Evolutionary conservation across 53 echinoderm and acorn worm species (phyloP), one percentile per base, ranked within the genome.

Genomic region (Echinometra lucunter): DNA sequence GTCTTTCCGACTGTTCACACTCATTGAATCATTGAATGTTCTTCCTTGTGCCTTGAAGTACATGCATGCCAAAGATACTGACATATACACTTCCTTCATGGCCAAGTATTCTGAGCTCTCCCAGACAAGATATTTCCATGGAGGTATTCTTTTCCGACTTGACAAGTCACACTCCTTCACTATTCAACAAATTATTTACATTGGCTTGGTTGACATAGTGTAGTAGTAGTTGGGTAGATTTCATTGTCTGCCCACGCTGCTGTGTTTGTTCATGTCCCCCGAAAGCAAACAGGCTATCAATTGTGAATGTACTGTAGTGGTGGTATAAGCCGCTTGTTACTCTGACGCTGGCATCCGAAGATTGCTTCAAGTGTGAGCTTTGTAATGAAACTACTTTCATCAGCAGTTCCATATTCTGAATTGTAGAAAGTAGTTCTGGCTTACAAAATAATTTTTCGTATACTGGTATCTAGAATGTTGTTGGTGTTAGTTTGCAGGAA

Each of bases 251-350:
- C 85, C 49, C 27, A 49, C 49, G 28, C 85, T 47, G 85, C 49
- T 78, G 27, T 89, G 38, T 57, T 49, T 90, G 80, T 80, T 42
- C 45, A 70, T 90, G 90, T 78, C 89, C 37, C 7, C 55, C 0
- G 0, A 74, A 37, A 17, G 55, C 34, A 85, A 63, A 44, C 88
- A 88, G n/a, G 70, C 45, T 27, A 25, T 94, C 25, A 58, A 47
- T 60, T 94, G 88, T 66, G 83, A 75, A 92, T 25, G 66, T 44
- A 32, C 23, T 67, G 23, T 2, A 70, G 92, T 74, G 74, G 18
- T 44, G 45, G 5, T 67, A 19, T 25, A 42, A 67, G 66, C 17
- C 72, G 44, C 66, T 72, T 67, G 92, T 92, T 74, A 45, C 28
- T 49, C 85, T 53, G n/a, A 47, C 49, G 85, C 85, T 28, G 12